These are phyloP conservation scores for Sphaerodactylus townsendi DNA, from an alignment of 2,113 vertebrate species.

Conservation along the genomic window DNA sequence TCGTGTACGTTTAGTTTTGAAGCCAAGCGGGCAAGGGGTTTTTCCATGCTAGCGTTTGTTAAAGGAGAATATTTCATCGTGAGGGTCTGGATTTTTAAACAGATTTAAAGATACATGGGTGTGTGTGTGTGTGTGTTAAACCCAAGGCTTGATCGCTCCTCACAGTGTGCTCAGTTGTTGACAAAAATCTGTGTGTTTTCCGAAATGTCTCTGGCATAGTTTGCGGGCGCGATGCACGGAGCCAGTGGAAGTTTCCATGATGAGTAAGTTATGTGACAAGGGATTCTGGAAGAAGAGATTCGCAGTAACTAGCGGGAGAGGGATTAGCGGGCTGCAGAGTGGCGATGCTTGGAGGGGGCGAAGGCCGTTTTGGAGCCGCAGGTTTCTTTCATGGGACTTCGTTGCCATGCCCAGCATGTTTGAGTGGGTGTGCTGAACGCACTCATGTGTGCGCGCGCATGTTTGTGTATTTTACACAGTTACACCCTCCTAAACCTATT, in stretches of 20 bases:
- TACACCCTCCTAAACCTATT: no score
- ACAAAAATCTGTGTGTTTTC: constrained; percentile 21
- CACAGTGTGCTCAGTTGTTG: constrained; percentile 39
- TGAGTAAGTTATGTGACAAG: constrained; percentile 68
- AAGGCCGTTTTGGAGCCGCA: not conserved
- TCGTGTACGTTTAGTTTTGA: not conserved
- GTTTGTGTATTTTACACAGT: no score
- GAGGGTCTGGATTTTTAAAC: not conserved
- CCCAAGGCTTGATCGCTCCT: not conserved
- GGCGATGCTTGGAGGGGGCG: not conserved
- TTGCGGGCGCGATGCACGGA: constrained; percentile 41
- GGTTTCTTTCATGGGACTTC: no score
- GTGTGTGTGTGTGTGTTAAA: rapidly evolving
- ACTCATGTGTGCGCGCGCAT: no score
- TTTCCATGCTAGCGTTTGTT: not conserved
- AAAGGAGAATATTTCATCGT: not conserved
- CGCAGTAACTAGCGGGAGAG: constrained; percentile 17
- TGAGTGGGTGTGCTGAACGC: not conserved
- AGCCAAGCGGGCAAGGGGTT: no score
- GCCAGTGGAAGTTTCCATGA: constrained; percentile 74
- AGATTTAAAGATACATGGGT: not conserved
- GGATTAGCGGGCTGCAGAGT: not conserved
- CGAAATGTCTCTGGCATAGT: constrained; percentile 61
- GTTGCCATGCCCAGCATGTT: not conserved
- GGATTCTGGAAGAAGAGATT: constrained; percentile 53